Evolutionary conservation across 1,140 invertebrate genomes (phyloP).

Genomic region (Propsilocerus akamusi): DNA sequence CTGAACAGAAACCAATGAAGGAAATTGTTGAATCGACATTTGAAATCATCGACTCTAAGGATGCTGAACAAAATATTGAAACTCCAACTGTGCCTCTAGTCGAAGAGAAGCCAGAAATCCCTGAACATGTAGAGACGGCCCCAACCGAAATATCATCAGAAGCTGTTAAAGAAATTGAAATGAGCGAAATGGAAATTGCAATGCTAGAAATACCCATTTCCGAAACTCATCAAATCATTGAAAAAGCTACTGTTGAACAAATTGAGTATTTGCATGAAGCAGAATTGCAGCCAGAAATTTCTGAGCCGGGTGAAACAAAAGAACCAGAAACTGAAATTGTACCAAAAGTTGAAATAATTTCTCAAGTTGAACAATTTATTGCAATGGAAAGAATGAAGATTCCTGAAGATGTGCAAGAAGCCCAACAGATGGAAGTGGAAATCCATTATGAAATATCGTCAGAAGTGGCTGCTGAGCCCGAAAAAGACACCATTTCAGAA

Average conservation of each 20-base stretch:
- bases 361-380: constrained; percentile 10
- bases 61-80: too few relatives aligned
- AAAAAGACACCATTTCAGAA: too few relatives aligned
- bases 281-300: constrained; percentile 19
- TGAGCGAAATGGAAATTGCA: background rate
- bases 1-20: background rate
- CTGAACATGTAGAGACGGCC: constrained; percentile 14
- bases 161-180: constrained; percentile 4
- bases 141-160: constrained; percentile 12
- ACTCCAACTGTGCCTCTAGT: too few relatives aligned
- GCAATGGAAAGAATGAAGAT: too few relatives aligned
- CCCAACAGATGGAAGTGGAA: constrained; percentile 9
- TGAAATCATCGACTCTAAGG: too few relatives aligned
- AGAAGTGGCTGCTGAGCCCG: too few relatives aligned
- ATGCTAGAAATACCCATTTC: constrained; percentile 5
- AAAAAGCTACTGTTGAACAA: constrained; percentile 8
- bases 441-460: too few relatives aligned
- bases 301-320: constrained; percentile 15
- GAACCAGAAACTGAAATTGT: constrained; percentile 14
- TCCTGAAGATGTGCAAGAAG: constrained; percentile 13
- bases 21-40: too few relatives aligned
- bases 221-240: constrained; percentile 9
- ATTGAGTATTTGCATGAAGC: background rate
- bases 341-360: constrained; percentile 15
- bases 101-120: constrained; percentile 7